Evolutionary conservation across 2,113 vertebrate species (phyloP).

Genomic region (Cynopterus brachyotis): DNA sequence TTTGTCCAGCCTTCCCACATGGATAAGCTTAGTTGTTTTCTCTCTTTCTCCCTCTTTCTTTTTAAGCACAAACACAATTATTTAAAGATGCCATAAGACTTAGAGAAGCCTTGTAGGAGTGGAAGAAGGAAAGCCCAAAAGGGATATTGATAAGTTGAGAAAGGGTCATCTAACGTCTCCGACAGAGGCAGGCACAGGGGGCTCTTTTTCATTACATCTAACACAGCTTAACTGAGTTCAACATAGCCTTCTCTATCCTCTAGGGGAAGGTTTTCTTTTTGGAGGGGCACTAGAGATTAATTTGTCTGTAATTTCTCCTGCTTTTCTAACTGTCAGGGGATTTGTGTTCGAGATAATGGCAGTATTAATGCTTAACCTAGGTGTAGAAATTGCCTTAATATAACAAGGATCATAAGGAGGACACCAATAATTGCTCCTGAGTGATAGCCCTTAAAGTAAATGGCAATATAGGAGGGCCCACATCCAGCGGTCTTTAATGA

Average conservation of each 20-base stretch:
- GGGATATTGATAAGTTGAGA: constrained; percentile 78
- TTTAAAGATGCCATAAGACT: constrained; percentile 63
- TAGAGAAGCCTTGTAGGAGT: constrained; percentile 60
- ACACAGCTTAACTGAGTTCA: constrained; percentile 80
- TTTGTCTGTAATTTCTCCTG: constrained; percentile 82
- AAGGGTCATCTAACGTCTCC: constrained; percentile 51
- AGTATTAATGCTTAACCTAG: constrained; percentile 75
- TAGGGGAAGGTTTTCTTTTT: constrained; percentile 68
- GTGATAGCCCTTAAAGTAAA: constrained; percentile 78
- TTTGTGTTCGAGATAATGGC: constrained; percentile 81
- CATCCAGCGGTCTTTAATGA: constrained; percentile 69
- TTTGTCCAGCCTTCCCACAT: constrained; percentile 58
- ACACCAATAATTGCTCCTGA: constrained; percentile 77
- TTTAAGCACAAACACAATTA: constrained; percentile 56
- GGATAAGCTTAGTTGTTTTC: not conserved
- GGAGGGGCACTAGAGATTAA: constrained; percentile 81
- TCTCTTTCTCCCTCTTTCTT: not conserved
- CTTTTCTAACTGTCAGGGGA: constrained; percentile 79
- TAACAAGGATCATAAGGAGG: constrained; percentile 73
- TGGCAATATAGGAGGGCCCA: constrained; percentile 68
- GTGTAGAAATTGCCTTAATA: constrained; percentile 84
- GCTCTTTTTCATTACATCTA: constrained; percentile 81
- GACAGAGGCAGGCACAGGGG: constrained; percentile 72
- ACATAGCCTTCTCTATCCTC: constrained; percentile 75
- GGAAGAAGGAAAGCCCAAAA: constrained; percentile 57